Evolutionary conservation across 2,113 vertebrate species (phyloP).

Genomic region (Odontophorus gujanensis): DNA sequence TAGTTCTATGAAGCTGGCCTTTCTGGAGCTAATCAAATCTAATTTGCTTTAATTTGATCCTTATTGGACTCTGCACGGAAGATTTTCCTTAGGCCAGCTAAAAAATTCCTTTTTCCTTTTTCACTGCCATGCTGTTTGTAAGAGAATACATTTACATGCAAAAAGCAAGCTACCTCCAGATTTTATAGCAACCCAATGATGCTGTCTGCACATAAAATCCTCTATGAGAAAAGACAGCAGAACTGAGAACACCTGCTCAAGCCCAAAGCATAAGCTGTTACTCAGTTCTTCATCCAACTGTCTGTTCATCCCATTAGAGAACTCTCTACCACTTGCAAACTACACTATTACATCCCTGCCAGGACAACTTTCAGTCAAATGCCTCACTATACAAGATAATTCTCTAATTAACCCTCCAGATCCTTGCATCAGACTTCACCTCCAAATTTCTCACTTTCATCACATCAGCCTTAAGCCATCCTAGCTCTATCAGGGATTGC

Average conservation of each 20-base stretch:
- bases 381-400: background rate
- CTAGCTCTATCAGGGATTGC: background rate
- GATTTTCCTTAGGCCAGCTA: conserved; percentile 8
- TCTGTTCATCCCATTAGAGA: conserved; percentile 34
- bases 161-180: background rate
- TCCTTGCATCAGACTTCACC: background rate
- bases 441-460: background rate
- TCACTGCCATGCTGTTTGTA: background rate
- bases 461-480: background rate
- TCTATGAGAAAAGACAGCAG: background rate
- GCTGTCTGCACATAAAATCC: conserved; percentile 9
- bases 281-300: background rate
- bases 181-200: background rate
- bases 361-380: conserved; percentile 16
- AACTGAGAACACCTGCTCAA: background rate
- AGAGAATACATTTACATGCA: conserved; percentile 1
- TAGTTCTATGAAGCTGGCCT: conserved; percentile 10
- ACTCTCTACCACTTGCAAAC: background rate
- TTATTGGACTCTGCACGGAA: conserved; percentile 28
- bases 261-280: background rate
- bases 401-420: background rate
- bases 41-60: conserved; percentile 50
- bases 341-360: conserved; percentile 3
- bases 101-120: background rate
- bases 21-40: conserved; percentile 48